Evolutionary conservation across 2,797 vertebrate species (phyloP).

Genomic region (Melanitta fusca): DNA sequence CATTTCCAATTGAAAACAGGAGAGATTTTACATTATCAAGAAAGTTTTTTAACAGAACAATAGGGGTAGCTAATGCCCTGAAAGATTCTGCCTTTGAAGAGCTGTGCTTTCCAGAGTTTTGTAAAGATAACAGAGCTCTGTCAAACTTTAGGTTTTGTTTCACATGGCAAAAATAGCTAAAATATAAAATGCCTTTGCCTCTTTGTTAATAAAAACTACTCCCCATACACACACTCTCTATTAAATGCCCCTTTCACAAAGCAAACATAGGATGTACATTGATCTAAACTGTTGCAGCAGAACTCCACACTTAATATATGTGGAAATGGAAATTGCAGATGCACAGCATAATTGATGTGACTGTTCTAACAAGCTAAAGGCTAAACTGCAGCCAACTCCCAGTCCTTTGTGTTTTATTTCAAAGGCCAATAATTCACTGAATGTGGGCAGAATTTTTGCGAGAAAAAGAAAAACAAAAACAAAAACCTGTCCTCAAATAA

Average conservation of each 20-base stretch:
- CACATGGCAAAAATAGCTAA: neutral
- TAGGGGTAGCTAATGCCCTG: slow-evolving; percentile 7
- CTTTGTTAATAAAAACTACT: neutral
- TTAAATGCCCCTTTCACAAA: slow-evolving; percentile 1
- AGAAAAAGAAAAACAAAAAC: neutral
- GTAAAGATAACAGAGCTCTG: slow-evolving; percentile 22
- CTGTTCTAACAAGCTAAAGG: slow-evolving; percentile 50
- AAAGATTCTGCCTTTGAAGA: slow-evolving; percentile 38
- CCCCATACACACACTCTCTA: neutral
- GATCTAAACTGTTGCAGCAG: slow-evolving; percentile 29
- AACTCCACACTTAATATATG: neutral
- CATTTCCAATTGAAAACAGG: slow-evolving; percentile 31
- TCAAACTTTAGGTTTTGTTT: slow-evolving; percentile 52
- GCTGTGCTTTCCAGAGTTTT: slow-evolving; percentile 32
- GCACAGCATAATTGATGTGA: slow-evolving; percentile 55
- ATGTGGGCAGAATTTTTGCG: neutral
- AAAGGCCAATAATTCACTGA: slow-evolving; percentile 13
- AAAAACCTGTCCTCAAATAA: slow-evolving; percentile 22
- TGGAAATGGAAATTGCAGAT: slow-evolving; percentile 41
- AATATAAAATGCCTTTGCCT: neutral
- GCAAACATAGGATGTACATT: neutral
- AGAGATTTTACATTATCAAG: slow-evolving; percentile 20
- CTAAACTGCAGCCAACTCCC: slow-evolving; percentile 43
- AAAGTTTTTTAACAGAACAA: slow-evolving; percentile 30
- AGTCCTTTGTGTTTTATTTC: neutral